Evolutionary conservation across 2,113 vertebrate genomes (phyloP).

Genomic region (Propithecus coquereli): DNA sequence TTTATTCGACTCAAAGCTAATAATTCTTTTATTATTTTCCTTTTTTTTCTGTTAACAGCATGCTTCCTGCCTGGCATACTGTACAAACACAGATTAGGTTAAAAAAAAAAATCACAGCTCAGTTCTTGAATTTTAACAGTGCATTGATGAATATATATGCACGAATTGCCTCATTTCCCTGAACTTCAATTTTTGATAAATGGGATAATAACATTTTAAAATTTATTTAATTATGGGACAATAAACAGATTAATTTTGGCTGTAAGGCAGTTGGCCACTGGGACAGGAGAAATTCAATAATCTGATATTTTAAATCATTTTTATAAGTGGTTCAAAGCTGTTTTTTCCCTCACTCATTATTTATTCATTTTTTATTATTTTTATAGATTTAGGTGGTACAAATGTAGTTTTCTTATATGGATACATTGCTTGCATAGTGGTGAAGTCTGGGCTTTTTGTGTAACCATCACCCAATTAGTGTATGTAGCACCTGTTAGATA

Average conservation of each 20-base stretch:
- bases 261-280: background rate
- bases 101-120: background rate
- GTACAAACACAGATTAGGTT: background rate
- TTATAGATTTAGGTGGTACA: no score
- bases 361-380: no score
- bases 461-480: no score
- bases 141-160: background rate
- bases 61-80: constrained; percentile 12
- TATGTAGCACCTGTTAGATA: no score
- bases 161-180: background rate
- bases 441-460: no score
- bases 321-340: constrained; percentile 63
- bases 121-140: constrained; percentile 19
- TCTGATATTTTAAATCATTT: constrained; percentile 54
- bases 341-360: background rate
- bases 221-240: constrained; percentile 34
- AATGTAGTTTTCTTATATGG: no score
- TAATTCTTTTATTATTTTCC: constrained; percentile 48
- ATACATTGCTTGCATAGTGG: no score
- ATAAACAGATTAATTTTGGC: constrained; percentile 51
- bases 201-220: constrained; percentile 33
- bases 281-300: constrained; percentile 45
- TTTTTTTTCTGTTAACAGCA: constrained; percentile 26
- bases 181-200: constrained; percentile 42
- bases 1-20: constrained; percentile 45